Conservation (phyloP, 2,888 invertebrate species). For the Oscheius sp. region DNA sequence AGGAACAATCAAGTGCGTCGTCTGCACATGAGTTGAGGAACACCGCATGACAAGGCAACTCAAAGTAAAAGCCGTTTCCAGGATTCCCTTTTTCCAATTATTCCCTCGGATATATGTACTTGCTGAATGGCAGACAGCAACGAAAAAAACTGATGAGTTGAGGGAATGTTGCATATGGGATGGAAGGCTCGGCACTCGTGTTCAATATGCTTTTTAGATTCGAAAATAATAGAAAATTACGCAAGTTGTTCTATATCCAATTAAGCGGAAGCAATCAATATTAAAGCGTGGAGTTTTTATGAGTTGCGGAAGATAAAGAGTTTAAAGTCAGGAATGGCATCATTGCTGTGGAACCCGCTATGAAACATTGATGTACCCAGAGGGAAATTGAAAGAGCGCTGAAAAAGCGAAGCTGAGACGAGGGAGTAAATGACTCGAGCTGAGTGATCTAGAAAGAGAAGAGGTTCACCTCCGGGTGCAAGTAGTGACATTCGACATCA, state of each 20-base stretch:
- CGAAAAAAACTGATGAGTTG: not conserved
- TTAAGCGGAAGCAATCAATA: not conserved
- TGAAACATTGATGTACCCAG: constrained; percentile 36
- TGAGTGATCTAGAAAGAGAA: not conserved
- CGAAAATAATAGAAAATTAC: no score
- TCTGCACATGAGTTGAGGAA: no score
- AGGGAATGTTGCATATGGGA: not conserved
- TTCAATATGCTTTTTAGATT: no score
- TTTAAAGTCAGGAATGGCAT: constrained; percentile 32
- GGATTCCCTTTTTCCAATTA: no score
- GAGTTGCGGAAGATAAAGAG: constrained; percentile 9
- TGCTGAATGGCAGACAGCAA: no score
- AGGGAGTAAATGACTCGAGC: constrained; percentile 10
- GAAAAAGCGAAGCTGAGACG: constrained; percentile 18
- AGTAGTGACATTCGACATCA: not conserved
- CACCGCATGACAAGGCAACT: no score
- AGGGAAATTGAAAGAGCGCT: constrained; percentile 35
- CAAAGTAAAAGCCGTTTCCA: no score
- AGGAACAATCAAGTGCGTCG: no score
- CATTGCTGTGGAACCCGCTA: constrained; percentile 21
- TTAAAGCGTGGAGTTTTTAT: constrained; percentile 7
- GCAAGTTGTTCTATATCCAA: no score
- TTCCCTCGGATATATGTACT: no score
- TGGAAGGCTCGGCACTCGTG: no score
- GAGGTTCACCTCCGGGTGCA: not conserved